Base-by-base conservation (phyloP, 2,888 invertebrate genomes). In the Oxytorus armatus region DNA sequence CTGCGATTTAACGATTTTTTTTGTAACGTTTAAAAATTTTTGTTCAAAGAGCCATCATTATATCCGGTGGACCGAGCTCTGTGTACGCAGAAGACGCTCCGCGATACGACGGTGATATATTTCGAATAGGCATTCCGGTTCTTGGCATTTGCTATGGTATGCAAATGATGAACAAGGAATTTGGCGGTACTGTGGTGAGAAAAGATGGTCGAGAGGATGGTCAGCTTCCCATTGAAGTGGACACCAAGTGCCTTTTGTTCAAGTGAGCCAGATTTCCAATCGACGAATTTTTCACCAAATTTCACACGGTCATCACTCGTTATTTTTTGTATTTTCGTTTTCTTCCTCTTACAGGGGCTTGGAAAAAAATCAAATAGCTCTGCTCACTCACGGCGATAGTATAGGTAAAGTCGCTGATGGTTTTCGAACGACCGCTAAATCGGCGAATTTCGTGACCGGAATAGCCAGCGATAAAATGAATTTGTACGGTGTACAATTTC, bases 101-200 rank as follows among this genome's bases (percentile, higher is more conserved):
- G 14, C 93, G 95, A 91, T 99, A 98, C 90, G 99, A 99, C 92
- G 95, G 98, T 0, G 97, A 97, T 89, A 97, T 99, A 89, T 99
- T 99, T 93, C 95, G 96, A 92, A 96, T 98, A 92, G 98, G 98
- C 84, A 93, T 99, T 85, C 99, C 99, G 4, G 96, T 99, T 66
- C 92, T 97, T 92, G 99, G 99, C 87, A 99, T 99, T 90, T 99
- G 99, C 93, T 99, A 99, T 93, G 99, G 99, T 53, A 98, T 99
- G 97, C 99, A 99, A 94, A 96, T 99, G 96, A 94, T 99, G 93
- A 99, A 99, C 92, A 99, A 98, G 92, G 98, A 98, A 92, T 98
- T 98, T 89, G 98, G 98, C 0, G 99, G 99, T 1, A 96, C 96
- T 1, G 98, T 99, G 42, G 93, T 96, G 59, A 94, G 96, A 86